Evolutionary conservation across 1,140 invertebrate genomes (phyloP).

Genomic region (Mizuhopecten yessoensis): DNA sequence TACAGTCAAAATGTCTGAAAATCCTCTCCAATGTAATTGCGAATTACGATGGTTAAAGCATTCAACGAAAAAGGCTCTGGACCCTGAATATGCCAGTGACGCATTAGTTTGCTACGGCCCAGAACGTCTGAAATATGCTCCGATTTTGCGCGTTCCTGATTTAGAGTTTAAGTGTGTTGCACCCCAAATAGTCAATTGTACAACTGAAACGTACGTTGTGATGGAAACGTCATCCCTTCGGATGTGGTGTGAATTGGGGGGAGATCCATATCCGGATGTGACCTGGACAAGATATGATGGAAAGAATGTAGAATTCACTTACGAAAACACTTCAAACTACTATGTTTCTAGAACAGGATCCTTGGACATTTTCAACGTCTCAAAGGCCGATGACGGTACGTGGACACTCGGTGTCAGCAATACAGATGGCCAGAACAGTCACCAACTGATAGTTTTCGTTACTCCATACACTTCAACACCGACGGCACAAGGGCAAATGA

Average conservation of each 20-base stretch:
- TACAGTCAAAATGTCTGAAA: neutral
- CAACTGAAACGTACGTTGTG: neutral
- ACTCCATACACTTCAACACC: neutral
- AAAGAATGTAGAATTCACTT: neutral
- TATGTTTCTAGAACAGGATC: neutral
- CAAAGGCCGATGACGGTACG: conserved; percentile 10
- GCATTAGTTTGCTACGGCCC: neutral
- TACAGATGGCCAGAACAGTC: neutral
- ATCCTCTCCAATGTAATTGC: neutral
- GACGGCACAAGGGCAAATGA: neutral
- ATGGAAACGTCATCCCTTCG: neutral
- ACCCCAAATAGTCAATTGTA: neutral
- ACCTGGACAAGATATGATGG: neutral
- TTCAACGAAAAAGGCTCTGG: neutral
- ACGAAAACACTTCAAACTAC: conserved; percentile 16
- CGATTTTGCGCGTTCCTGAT: neutral
- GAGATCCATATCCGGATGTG: neutral
- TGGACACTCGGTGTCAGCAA: neutral
- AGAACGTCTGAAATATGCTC: neutral
- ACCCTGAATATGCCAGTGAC: neutral
- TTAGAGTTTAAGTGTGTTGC: neutral
- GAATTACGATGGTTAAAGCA: conserved; percentile 24
- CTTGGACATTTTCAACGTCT: neutral
- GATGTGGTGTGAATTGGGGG: neutral
- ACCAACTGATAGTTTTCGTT: neutral